A percentile compares a stretch with the other conserved stretches of the same genome.
phyloP scores from a whole-genome alignment of 2,113 vertebrate genomes.

The Nycticryphes semicollaris region DNA sequence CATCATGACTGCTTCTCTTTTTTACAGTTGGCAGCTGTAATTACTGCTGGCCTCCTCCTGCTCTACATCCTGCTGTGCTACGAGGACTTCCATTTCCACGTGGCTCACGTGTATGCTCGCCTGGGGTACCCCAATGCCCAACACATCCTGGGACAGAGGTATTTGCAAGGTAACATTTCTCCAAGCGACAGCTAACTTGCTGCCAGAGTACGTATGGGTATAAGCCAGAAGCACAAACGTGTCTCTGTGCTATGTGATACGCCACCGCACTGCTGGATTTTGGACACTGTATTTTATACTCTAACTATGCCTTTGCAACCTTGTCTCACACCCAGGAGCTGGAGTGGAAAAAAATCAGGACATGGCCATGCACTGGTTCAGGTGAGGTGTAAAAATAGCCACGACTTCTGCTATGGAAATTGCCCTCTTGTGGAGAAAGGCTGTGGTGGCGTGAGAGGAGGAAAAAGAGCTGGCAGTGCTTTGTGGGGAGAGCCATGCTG shows the following conservation, averaged over 20 bases:
- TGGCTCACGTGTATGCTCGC: constrained; percentile 50
- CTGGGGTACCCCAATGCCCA: constrained; percentile 63
- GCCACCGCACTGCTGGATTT: background rate
- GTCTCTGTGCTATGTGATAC: background rate
- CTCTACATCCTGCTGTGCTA: constrained; percentile 59
- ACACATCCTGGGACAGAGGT: constrained; percentile 72
- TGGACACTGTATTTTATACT: background rate
- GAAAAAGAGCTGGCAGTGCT: background rate
- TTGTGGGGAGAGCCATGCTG: fast-evolving
- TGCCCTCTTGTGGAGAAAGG: background rate
- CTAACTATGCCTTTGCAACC: background rate
- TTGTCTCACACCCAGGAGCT: constrained; percentile 48
- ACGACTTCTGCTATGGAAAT: background rate
- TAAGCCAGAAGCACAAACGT: background rate
- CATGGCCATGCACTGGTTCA: constrained; percentile 72
- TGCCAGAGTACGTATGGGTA: fast-evolving
- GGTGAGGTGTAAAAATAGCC: constrained; percentile 18
- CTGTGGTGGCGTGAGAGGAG: background rate
- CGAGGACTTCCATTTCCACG: constrained; percentile 64
- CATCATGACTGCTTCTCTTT: background rate
- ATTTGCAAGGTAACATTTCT: constrained; percentile 66
- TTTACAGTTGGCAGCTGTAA: constrained; percentile 53
- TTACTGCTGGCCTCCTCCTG: constrained; percentile 27
- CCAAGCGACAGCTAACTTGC: background rate
- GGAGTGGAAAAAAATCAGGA: constrained; percentile 63